These are phyloP conservation scores for Phymorhynchus buccinoides DNA, from an alignment of 1,140 invertebrate genomes.

Conservation along the genomic window DNA sequence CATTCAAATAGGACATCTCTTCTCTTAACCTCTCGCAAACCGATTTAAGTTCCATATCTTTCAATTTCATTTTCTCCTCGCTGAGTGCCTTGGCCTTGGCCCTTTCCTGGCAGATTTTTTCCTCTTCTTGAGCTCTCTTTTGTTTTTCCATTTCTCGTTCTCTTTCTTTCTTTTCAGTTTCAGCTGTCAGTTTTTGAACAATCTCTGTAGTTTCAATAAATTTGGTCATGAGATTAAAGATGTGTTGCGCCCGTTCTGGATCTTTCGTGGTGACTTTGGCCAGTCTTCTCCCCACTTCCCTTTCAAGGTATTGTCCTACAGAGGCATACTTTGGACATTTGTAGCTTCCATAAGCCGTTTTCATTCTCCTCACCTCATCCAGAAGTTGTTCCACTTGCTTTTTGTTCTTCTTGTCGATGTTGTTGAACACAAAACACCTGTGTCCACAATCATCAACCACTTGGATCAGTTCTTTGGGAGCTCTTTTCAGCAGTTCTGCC, in stretches of 20 bases:
- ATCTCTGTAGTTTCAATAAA: too few species aligned
- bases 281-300: background rate
- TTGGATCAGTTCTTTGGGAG: background rate
- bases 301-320: constrained; percentile 5
- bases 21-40: too few species aligned
- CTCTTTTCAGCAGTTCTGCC: background rate
- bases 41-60: too few species aligned
- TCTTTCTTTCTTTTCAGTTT: background rate
- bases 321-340: background rate
- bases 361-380: background rate
- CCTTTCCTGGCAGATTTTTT: background rate
- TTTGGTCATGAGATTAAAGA: background rate
- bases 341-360: background rate
- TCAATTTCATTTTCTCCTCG: too few species aligned
- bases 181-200: background rate
- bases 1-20: background rate
- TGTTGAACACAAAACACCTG: constrained; percentile 30
- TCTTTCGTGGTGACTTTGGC: background rate
- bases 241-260: background rate
- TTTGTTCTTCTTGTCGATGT: background rate
- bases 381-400: constrained; percentile 8
- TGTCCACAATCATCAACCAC: constrained; percentile 8
- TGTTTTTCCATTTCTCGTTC: too few species aligned
- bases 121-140: too few species aligned
- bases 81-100: background rate